Evolutionary conservation across 2,888 invertebrate genomes (phyloP).

Genomic region (Lamellibrachia columna): DNA sequence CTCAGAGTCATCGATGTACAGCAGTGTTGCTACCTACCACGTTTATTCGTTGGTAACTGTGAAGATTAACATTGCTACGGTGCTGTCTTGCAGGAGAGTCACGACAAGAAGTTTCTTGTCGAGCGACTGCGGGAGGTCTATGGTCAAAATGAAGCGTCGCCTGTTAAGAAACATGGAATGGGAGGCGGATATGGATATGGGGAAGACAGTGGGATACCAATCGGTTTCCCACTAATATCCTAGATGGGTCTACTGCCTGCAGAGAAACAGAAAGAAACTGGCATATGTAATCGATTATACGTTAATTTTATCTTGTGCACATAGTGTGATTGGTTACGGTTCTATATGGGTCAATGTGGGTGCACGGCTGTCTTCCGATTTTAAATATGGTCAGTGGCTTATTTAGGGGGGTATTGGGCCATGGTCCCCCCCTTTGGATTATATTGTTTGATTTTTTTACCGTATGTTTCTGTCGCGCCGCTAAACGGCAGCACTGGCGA

Average conservation of each 20-base stretch:
- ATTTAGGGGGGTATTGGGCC: too few relatives aligned
- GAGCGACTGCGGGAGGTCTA: neutral
- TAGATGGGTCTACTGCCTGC: neutral
- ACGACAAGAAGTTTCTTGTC: conserved; percentile 24
- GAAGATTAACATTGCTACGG: too few relatives aligned
- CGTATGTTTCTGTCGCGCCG: too few relatives aligned
- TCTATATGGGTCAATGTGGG: neutral
- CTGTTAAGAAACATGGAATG: neutral
- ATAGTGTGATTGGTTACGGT: too few relatives aligned
- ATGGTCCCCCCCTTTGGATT: too few relatives aligned
- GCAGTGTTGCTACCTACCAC: neutral
- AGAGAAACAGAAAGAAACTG: too few relatives aligned
- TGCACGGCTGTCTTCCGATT: too few relatives aligned
- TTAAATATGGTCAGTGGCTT: neutral
- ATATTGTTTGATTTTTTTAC: too few relatives aligned
- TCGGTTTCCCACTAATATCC: neutral
- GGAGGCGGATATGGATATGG: neutral
- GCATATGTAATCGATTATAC: too few relatives aligned
- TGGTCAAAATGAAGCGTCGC: neutral
- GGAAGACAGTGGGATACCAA: neutral
- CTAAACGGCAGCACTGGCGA: too few relatives aligned
- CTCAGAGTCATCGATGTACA: neutral
- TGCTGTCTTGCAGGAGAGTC: conserved; percentile 17
- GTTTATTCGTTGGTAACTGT: too few relatives aligned
- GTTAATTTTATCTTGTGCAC: too few relatives aligned